Evolutionary conservation across 1,140 invertebrate genomes (phyloP), one percentile per base, ranked within the genome.

Genomic region (Scaptomyza pallida): DNA sequence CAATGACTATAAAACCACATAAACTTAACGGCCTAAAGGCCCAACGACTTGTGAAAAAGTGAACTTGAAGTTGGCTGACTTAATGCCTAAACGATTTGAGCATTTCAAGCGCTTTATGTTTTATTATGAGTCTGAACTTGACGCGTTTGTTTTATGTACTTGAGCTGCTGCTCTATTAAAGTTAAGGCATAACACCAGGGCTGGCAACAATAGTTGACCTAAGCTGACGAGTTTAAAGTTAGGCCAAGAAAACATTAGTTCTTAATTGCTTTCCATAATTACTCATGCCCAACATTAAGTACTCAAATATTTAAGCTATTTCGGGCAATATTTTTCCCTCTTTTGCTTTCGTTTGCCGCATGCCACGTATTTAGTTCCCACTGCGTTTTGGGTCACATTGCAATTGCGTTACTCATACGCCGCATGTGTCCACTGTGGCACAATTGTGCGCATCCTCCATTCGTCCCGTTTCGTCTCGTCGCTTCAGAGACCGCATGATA

Each of bases 391-490:
- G 43, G 13, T 43, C 55, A 50, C 69, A 67, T 72, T 67, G 44
- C 50, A 41, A 15, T 10, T 55, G 35, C 56, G 40, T 75, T 75
- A 71, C 72, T 72, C 68, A 75, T 75, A 72, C 72, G 72, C 50
- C 60, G 60, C 55, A 55, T 75, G 72, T 51, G 57, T 55, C 63
- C 56, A 56, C 23, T 35, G 23, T 43, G 35, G 12, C 21, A 64
- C 23, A 52, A 13, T 15, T 50, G 16, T 64, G 43, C 12, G 33
- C 33, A 12, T 37, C 33, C n/a, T n/a, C n/a, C n/a, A 9, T 30
- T 41, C 13, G 44, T 51, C 35, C 40, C 23, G 4, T 33, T 15
- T 51, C 57, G 40, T 40, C 41, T 33, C 35, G 41, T 5, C 45
- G 55, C 48, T 21, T 35, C 63, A 41, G 23, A 35, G 23, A 48